These are phyloP conservation scores for Drosophila sp. DNA, from an alignment of 1,140 invertebrate genomes.

Conservation along the genomic window DNA sequence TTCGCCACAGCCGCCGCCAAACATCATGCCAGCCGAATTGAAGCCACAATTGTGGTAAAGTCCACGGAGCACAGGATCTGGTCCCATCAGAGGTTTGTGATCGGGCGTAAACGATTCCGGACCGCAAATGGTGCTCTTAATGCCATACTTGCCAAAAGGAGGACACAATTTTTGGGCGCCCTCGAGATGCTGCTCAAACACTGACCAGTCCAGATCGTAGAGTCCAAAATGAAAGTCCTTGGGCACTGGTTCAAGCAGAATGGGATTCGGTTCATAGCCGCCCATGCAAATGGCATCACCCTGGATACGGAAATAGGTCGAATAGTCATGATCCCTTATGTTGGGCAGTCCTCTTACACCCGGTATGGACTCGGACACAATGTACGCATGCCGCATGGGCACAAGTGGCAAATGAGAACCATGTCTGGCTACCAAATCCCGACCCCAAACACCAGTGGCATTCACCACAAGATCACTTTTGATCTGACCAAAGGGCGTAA, in stretches of 20 bases:
- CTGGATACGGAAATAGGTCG: conserved; percentile 92
- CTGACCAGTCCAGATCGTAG: conserved; percentile 93
- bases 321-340: conserved; percentile 92
- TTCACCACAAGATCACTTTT: conserved; percentile 88
- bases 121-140: conserved; percentile 93
- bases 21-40: conserved; percentile 95
- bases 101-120: conserved; percentile 95
- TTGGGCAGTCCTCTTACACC: conserved; percentile 90
- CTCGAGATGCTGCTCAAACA: conserved; percentile 90
- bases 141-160: conserved; percentile 88
- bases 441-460: conserved; percentile 91
- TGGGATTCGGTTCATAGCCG: conserved; percentile 94
- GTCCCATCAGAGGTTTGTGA: conserved; percentile 91
- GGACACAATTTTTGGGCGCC: conserved; percentile 90
- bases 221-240: conserved; percentile 91
- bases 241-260: conserved; percentile 90
- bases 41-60: conserved; percentile 94
- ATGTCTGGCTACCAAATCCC: conserved; percentile 88
- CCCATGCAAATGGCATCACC: conserved; percentile 92
- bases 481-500: conserved; percentile 86
- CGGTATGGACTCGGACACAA: conserved; percentile 90
- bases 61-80: conserved; percentile 72
- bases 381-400: conserved; percentile 94
- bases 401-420: conserved; percentile 89
- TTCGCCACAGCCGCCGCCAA: conserved; percentile 92